Percentiles rank a stretch among this genome's conserved stretches.
Conservation (phyloP, 2,113 vertebrate genomes). For the Neolamprologus kungweensis region DNA sequence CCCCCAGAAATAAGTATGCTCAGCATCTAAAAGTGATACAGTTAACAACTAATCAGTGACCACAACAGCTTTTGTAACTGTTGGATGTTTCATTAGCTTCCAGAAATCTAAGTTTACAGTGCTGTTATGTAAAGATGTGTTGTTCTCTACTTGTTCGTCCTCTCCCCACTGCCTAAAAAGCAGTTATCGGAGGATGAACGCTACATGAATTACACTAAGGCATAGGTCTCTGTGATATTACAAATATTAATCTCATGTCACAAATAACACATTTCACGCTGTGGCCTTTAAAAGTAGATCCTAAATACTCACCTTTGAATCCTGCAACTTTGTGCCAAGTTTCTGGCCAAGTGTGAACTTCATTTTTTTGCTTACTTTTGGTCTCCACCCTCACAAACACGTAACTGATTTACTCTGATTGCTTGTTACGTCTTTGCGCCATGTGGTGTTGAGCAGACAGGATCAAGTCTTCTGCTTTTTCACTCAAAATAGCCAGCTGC, state of each 20-base stretch:
- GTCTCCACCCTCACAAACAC: neutral
- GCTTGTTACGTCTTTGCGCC: neutral
- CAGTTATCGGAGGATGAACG: neutral
- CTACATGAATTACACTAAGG: neutral
- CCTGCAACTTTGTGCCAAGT: neutral
- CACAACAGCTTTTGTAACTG: neutral
- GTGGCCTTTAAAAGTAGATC: neutral
- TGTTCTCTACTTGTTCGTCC: neutral
- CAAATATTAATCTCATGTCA: neutral
- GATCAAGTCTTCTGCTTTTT: neutral
- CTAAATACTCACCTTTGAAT: neutral
- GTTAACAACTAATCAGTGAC: neutral
- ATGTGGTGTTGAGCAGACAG: neutral
- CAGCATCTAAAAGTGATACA: neutral
- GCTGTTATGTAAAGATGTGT: neutral
- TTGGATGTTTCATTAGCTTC: neutral
- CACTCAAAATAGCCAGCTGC: neutral
- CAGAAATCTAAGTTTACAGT: neutral
- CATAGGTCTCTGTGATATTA: neutral
- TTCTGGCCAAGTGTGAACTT: neutral
- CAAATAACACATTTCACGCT: accelerated
- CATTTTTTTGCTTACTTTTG: neutral
- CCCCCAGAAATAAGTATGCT: neutral
- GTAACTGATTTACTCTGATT: neutral
- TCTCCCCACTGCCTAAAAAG: neutral